A percentile compares a stretch with the other conserved stretches of the same genome.
Evolutionary conservation across 2,888 invertebrate genomes (phyloP).

Genomic region (Neoaliturus tenellus): DNA sequence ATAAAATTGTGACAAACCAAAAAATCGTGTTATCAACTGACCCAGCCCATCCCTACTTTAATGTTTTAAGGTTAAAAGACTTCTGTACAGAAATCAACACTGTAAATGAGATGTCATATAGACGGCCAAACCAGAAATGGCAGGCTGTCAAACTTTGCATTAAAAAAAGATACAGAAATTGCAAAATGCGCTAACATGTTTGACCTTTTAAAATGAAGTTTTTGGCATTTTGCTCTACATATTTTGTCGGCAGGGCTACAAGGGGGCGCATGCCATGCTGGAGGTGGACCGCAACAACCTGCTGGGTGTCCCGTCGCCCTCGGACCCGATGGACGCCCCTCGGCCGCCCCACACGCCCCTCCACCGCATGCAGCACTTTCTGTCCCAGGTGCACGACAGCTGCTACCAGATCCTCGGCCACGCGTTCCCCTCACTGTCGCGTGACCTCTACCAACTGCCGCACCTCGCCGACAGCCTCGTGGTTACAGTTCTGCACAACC

Average conservation of each 20-base stretch:
- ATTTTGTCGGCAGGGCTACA: slow-evolving; percentile 75
- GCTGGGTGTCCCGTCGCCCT: slow-evolving; percentile 77
- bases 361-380: slow-evolving; percentile 90
- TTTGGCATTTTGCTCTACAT: no score
- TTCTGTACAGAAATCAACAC: no score
- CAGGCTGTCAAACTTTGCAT: no score
- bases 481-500: slow-evolving; percentile 82
- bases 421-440: slow-evolving; percentile 86
- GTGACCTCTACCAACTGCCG: slow-evolving; percentile 88
- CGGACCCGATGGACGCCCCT: slow-evolving; percentile 63
- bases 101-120: no score
- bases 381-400: slow-evolving; percentile 86
- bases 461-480: slow-evolving; percentile 85
- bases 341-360: slow-evolving; percentile 73
- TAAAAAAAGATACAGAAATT: no score
- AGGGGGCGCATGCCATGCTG: slow-evolving; percentile 81
- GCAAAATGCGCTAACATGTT: no score
- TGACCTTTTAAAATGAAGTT: no score
- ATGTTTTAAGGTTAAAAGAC: no score
- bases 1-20: no score
- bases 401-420: slow-evolving; percentile 89
- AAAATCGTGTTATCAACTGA: no score
- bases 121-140: no score
- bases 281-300: slow-evolving; percentile 87
- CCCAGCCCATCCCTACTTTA: no score